phyloP scores from a whole-genome alignment of 2,888 invertebrate species.

The Polyploca ridens region DNA sequence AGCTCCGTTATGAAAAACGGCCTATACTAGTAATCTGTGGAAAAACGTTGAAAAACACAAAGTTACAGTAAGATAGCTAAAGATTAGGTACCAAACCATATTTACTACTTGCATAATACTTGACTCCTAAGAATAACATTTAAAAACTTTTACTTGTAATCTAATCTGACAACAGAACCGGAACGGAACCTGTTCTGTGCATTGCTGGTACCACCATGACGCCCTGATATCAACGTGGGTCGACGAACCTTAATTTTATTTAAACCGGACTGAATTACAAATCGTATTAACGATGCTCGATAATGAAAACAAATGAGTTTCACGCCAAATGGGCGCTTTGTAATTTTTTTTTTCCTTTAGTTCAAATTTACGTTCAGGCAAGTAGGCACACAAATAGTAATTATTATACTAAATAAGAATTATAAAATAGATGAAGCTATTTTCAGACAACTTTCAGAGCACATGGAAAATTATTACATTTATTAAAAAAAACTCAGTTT shows the following conservation, averaged over 20 bases:
- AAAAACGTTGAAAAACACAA: no score
- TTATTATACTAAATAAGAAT: no score
- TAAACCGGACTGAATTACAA: slow-evolving; percentile 2
- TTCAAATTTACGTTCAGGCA: neutral
- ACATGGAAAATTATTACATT: no score
- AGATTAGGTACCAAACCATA: no score
- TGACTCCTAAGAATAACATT: neutral
- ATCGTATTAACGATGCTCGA: neutral
- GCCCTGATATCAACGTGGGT: slow-evolving; percentile 3
- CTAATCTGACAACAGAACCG: neutral
- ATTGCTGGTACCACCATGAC: neutral
- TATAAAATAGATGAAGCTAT: no score
- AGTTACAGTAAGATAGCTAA: no score
- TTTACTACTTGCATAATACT: no score
- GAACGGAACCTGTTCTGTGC: neutral
- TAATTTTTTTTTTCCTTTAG: neutral
- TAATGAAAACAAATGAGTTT: neutral
- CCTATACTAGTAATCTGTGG: no score
- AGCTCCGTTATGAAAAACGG: no score
- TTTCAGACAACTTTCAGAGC: no score
- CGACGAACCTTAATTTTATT: neutral
- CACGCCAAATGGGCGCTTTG: neutral
- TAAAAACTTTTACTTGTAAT: slow-evolving; percentile 8
- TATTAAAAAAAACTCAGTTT: neutral
- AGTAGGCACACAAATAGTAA: no score